phyloP scores from a whole-genome alignment of 2,113 vertebrate genomes.

The Pachyramphus minor region DNA sequence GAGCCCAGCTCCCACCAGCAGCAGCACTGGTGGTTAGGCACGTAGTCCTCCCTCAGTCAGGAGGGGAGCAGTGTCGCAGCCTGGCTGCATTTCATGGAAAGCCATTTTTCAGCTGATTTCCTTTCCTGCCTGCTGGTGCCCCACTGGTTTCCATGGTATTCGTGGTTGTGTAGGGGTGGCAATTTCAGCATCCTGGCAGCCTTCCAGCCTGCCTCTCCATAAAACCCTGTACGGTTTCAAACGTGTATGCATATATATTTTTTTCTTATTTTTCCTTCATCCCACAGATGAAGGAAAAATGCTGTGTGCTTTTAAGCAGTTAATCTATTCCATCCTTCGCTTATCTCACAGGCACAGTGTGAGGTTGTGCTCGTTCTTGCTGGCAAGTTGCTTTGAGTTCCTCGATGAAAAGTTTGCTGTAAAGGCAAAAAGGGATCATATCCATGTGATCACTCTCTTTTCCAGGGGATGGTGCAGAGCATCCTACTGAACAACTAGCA shows the following conservation, averaged over 20 bases:
- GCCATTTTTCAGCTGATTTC: conserved; percentile 12
- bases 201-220: conserved; percentile 38
- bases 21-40: not conserved
- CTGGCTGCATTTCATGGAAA: not conserved
- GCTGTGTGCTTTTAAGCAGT: conserved; percentile 26
- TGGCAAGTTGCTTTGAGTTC: conserved; percentile 18
- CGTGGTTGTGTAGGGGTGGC: conserved; percentile 10
- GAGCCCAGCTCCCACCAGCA: not conserved
- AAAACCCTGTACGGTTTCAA: not conserved
- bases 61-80: not conserved
- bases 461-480: not conserved
- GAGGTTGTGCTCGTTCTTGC: not conserved
- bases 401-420: not conserved
- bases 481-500: not conserved
- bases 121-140: not conserved
- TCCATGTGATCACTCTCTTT: not conserved
- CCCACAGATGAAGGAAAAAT: no score
- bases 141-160: conserved; percentile 55
- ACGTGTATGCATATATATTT: not conserved
- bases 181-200: conserved; percentile 35
- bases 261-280: conserved; percentile 19
- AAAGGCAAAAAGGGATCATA: not conserved
- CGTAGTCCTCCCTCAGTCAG: not conserved
- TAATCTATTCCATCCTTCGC: conserved; percentile 7
- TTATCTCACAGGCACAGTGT: conserved; percentile 23